Percentiles rank a stretch among this genome's conserved stretches.
These are phyloP conservation scores for Coenobita brevimanus DNA, from an alignment of 1,140 invertebrate genomes.

Conservation along the genomic window DNA sequence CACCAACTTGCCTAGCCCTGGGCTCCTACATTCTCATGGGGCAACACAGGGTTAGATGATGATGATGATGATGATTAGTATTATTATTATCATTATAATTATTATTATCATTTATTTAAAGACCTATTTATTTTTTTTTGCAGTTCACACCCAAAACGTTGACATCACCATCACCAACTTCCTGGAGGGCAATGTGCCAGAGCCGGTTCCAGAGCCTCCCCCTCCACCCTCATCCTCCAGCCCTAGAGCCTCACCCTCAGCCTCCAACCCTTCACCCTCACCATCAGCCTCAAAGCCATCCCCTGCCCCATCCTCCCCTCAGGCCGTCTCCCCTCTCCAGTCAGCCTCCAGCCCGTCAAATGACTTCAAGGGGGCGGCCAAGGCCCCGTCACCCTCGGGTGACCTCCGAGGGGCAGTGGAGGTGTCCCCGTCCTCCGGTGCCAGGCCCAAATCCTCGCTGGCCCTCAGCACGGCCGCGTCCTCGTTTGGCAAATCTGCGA, in stretches of 20 bases:
- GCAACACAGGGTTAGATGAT: too few relatives aligned
- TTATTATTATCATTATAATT: too few relatives aligned
- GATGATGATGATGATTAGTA: too few relatives aligned
- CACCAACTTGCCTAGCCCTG: too few relatives aligned
- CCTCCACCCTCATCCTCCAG: conserved; percentile 50
- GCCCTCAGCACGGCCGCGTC: conserved; percentile 73
- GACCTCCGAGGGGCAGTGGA: not conserved
- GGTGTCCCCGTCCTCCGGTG: not conserved
- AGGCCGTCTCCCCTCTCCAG: not conserved
- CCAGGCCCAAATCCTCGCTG: not conserved
- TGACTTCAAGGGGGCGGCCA: too few relatives aligned
- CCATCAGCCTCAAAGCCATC: not conserved
- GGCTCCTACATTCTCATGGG: too few relatives aligned
- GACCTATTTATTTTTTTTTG: not conserved
- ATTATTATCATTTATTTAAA: not conserved
- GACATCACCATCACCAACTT: conserved; percentile 88
- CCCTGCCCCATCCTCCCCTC: not conserved
- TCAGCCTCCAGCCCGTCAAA: too few relatives aligned
- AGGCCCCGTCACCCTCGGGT: not conserved
- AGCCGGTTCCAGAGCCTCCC: conserved; percentile 78
- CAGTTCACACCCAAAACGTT: conserved; percentile 84
- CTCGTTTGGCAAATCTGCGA: conserved; percentile 79
- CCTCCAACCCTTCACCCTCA: not conserved
- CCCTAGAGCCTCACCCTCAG: not conserved
- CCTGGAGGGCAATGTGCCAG: conserved; percentile 81